phyloP scores from a whole-genome alignment of 2,113 vertebrate genomes.

The Mirza zaza region DNA sequence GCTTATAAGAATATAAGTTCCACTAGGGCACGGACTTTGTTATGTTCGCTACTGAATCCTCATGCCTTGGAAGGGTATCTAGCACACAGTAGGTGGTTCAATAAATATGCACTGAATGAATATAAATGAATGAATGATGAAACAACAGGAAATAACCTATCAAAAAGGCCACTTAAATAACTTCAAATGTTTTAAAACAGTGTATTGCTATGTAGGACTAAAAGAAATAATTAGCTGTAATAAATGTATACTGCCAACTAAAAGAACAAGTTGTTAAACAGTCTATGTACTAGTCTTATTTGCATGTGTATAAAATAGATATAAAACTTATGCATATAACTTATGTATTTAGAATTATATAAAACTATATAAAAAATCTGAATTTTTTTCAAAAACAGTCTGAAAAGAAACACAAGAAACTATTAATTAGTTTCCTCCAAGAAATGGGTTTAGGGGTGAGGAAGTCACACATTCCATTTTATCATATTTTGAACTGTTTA shows the following conservation, averaged over 20 bases:
- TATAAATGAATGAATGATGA: neutral
- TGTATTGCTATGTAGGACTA: neutral
- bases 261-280: neutral
- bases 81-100: neutral
- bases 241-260: neutral
- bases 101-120: neutral
- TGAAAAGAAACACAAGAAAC: neutral
- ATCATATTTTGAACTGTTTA: neutral
- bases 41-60: neutral
- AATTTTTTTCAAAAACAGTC: slow-evolving; percentile 22
- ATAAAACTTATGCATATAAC: neutral
- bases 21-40: neutral
- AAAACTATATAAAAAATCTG: neutral
- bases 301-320: neutral
- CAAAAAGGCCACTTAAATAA: neutral
- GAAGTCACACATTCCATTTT: neutral
- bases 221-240: neutral
- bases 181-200: neutral
- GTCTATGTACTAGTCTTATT: neutral
- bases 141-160: neutral
- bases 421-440: neutral
- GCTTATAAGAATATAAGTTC: neutral
- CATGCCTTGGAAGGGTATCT: neutral
- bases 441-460: neutral
- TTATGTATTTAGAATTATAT: neutral